These are phyloP conservation scores for Bolborhynchus lineola DNA, from an alignment of 2,113 vertebrate species.

Conservation along the genomic window DNA sequence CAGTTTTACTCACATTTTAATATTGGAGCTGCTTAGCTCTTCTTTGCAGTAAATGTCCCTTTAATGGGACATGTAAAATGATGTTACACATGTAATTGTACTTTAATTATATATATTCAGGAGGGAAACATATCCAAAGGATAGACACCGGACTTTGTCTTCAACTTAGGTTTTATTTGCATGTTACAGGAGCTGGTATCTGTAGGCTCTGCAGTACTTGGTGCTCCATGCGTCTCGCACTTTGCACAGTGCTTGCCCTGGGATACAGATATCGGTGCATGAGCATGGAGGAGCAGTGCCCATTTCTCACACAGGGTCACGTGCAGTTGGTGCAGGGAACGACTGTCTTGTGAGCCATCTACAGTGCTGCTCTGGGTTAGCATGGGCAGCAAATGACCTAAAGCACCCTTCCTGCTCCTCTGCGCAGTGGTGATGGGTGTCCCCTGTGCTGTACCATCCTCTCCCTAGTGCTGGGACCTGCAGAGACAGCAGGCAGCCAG, in stretches of 20 bases:
- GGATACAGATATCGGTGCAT: not conserved
- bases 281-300: not conserved
- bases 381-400: not conserved
- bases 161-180: not conserved
- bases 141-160: not conserved
- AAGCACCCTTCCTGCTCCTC: not conserved
- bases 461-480: not conserved
- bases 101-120: not conserved
- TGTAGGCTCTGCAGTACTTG: not conserved
- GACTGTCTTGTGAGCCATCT: not conserved
- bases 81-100: not conserved
- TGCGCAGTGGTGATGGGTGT: rapidly evolving
- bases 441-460: rapidly evolving
- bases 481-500: not conserved
- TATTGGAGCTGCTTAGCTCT: not conserved
- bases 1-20: not conserved
- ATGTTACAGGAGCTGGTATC: not conserved
- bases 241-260: not conserved
- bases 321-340: not conserved
- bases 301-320: not conserved
- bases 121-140: not conserved
- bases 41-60: not conserved
- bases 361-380: not conserved
- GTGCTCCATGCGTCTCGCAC: not conserved
- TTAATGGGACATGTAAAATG: not conserved